Evolutionary conservation across 2,113 vertebrate genomes (phyloP).

Genomic region (Ochotona princeps): DNA sequence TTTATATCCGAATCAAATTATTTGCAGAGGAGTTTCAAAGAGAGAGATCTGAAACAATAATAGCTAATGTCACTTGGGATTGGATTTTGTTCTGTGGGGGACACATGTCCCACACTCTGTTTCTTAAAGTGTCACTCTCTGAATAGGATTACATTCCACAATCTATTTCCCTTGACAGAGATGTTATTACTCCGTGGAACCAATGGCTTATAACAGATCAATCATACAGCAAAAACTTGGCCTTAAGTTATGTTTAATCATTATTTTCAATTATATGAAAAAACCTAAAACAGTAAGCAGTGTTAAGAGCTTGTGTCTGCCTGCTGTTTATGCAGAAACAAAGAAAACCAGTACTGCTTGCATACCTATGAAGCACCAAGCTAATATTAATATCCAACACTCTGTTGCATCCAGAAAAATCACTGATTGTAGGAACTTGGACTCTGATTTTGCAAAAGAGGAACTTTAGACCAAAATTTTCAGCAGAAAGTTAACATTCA

Average conservation of each 20-base stretch:
- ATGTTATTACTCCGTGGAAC: not conserved
- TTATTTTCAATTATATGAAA: constrained; percentile 17
- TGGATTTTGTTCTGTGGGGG: not conserved
- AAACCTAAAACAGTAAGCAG: not conserved
- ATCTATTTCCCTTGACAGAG: not conserved
- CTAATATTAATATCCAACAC: not conserved
- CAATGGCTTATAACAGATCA: constrained; percentile 32
- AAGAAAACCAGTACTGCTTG: not conserved
- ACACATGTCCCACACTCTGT: not conserved
- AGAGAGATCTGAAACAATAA: not conserved
- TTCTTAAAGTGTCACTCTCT: not conserved
- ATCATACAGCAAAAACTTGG: constrained; percentile 25
- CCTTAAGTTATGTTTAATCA: not conserved
- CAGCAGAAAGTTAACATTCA: not conserved
- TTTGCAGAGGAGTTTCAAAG: constrained; percentile 26
- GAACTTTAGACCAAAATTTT: not conserved
- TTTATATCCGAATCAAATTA: constrained; percentile 25
- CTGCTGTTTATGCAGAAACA: not conserved
- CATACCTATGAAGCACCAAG: not conserved
- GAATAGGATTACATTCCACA: not conserved
- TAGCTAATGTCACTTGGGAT: not conserved
- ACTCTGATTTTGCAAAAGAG: not conserved
- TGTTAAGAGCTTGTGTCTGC: not conserved
- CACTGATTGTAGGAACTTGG: not conserved
- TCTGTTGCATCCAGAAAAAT: not conserved